These are phyloP conservation scores for Amblyopsis rosae DNA, from an alignment of 2,113 vertebrate species.

Conservation along the genomic window DNA sequence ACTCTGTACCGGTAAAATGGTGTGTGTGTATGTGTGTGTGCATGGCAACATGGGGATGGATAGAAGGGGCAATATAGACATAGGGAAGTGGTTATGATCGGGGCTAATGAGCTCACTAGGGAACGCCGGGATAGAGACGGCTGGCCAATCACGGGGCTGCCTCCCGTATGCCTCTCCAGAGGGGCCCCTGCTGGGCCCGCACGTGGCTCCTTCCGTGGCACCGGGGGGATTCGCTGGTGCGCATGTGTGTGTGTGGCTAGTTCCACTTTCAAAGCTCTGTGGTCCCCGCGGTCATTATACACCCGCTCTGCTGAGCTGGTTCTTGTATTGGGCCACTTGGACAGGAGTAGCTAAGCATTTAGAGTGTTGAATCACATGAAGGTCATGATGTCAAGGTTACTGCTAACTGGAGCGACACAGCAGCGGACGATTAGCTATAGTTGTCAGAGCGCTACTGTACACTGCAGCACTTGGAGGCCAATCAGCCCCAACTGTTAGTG, in stretches of 20 bases:
- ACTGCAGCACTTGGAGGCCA: slow-evolving; percentile 12
- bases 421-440: slow-evolving; percentile 10
- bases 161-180: slow-evolving; percentile 35
- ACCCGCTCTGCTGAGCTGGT: slow-evolving; percentile 61
- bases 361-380: slow-evolving; percentile 48
- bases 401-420: slow-evolving; percentile 11
- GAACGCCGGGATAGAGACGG: slow-evolving; percentile 47
- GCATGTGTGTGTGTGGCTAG: slow-evolving; percentile 37
- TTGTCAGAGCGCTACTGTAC: slow-evolving; percentile 21
- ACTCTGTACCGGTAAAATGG: slow-evolving; percentile 58
- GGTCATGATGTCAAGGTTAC: slow-evolving; percentile 58
- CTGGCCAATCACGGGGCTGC: slow-evolving; percentile 41
- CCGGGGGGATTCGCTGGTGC: slow-evolving; percentile 9
- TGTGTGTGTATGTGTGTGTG: slow-evolving; percentile 23
- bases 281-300: slow-evolving; percentile 65
- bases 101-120: slow-evolving; percentile 76
- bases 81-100: slow-evolving; percentile 71
- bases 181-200: slow-evolving; percentile 46
- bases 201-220: slow-evolving; percentile 39
- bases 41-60: slow-evolving; percentile 55
- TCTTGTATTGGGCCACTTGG: slow-evolving; percentile 34
- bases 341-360: slow-evolving; percentile 59
- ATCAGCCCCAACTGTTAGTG: slow-evolving; percentile 33
- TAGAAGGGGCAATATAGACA: slow-evolving; percentile 51
- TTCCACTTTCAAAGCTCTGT: slow-evolving; percentile 39